Conservation (phyloP, 2,113 vertebrate species). For the Toxotes chatareus region DNA sequence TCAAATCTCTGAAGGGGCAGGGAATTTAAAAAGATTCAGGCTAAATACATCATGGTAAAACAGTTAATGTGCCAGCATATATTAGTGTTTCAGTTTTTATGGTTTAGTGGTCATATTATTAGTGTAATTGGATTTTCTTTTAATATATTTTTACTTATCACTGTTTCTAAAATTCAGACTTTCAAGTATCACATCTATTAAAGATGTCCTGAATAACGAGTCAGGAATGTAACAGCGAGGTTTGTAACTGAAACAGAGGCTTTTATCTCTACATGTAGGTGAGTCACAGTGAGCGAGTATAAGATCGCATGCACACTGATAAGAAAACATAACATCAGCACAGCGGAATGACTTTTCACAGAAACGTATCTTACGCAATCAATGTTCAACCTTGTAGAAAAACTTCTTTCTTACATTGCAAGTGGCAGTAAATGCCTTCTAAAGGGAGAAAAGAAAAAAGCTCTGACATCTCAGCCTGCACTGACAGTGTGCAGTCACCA, state of each 20-base stretch:
- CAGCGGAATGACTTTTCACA: slow-evolving; percentile 15
- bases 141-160: not conserved
- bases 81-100: not conserved
- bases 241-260: slow-evolving; percentile 32
- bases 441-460: slow-evolving; percentile 5
- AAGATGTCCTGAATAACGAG: slow-evolving; percentile 9
- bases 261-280: slow-evolving; percentile 35
- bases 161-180: not conserved
- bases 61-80: not conserved
- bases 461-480: not conserved
- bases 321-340: slow-evolving; percentile 6
- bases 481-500: slow-evolving; percentile 51
- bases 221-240: slow-evolving; percentile 32
- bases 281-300: slow-evolving; percentile 18
- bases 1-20: slow-evolving; percentile 87
- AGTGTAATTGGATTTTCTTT: not conserved
- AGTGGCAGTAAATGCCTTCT: slow-evolving; percentile 20
- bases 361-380: not conserved
- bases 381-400: not conserved
- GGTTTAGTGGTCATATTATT: not conserved
- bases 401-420: not conserved
- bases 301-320: slow-evolving; percentile 9
- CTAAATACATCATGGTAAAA: not conserved
- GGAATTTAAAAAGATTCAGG: not conserved
- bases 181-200: not conserved